Evolutionary conservation across 2,113 vertebrate species (phyloP), one percentile per base, ranked within the genome.

Genomic region (Chloroceryle aenea): DNA sequence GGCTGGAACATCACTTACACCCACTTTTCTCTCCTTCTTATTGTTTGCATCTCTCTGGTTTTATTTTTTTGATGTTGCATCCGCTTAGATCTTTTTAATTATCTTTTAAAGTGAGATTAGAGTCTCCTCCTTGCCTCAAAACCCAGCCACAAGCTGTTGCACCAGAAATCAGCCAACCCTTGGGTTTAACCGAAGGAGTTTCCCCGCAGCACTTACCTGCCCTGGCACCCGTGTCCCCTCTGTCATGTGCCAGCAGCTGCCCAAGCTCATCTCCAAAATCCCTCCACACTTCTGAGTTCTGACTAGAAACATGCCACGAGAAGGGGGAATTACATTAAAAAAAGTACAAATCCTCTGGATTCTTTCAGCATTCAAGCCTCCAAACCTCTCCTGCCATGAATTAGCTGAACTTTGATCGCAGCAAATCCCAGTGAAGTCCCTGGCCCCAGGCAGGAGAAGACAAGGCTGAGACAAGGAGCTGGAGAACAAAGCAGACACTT

Each of bases 221-320:
- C 68, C 52, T 10, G 14, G 22, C 52, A 30, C 53, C 53, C 16
- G 6, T 56, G 53, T 56, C 53, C 26, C 58, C 40, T 30, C 79
- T 23, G 47, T 45, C 64, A 6, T 25, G 23, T 2, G 2, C 32
- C 5, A 2, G 53, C 47, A 36, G 71, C 82, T 12, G 11, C 43
- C 30, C 2, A 1, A 64, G 50, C 79, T 64, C 30, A 10, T 5
- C 19, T 56, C 68, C 38, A 52, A 63, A 69, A 27, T 4, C n/a
- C n/a, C 42, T 23, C 48, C 27, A 15, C 6, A 3, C 59, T 30
- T 12, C 10, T 8, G 2, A 3, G 14, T 61, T 32, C 0, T 0
- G 0, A 0, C 19, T 63, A 17, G 3, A 26, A 32, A 14, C 1
- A 6, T 11, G 26, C 22, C 55, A 17, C 1, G 0, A n/a, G 32